phyloP scores from a whole-genome alignment of 2,113 vertebrate genomes.

The Tichodroma muraria region DNA sequence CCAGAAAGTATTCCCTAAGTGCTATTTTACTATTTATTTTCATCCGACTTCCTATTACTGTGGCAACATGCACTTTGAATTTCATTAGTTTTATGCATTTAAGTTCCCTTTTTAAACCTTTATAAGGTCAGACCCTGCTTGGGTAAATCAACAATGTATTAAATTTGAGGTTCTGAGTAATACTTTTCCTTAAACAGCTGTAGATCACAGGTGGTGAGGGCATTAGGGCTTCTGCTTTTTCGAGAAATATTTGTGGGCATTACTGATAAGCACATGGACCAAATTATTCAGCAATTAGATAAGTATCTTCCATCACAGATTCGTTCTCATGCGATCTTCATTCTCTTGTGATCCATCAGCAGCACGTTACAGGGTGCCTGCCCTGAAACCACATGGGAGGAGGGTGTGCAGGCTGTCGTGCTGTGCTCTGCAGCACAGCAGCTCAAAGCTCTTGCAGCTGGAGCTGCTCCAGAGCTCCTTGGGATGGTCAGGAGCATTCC shows the following conservation, averaged over 20 bases:
- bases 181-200: constrained; percentile 7
- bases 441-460: not conserved
- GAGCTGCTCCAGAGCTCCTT: not conserved
- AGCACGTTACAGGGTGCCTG: not conserved
- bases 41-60: not conserved
- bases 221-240: not conserved
- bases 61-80: constrained; percentile 49
- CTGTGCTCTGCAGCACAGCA: not conserved
- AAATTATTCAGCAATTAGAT: not conserved
- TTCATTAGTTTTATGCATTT: constrained; percentile 59
- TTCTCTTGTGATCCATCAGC: not conserved
- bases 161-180: not conserved
- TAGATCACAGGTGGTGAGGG: not conserved
- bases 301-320: not conserved
- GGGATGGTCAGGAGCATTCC: not conserved
- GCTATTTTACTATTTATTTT: constrained; percentile 62
- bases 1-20: constrained; percentile 19
- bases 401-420: accelerated
- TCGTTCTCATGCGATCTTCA: not conserved
- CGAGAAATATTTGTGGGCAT: not conserved
- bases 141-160: constrained; percentile 47
- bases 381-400: not conserved
- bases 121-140: constrained; percentile 45
- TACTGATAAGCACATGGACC: not conserved
- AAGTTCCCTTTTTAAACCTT: constrained; percentile 42